Evolutionary conservation across 1,140 invertebrate species (phyloP).

Genomic region (Bombus huntii): DNA sequence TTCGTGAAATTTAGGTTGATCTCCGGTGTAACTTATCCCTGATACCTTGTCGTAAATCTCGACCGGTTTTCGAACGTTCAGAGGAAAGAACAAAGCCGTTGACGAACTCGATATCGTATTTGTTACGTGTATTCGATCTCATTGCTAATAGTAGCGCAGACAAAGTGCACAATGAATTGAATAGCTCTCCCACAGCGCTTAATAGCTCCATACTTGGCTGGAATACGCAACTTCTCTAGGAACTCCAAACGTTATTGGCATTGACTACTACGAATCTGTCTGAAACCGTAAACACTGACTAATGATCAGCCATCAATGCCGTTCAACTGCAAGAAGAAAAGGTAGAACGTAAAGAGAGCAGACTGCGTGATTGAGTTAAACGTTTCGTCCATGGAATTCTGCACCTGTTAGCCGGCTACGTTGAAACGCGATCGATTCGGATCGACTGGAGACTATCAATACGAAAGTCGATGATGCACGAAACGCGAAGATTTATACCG

Average conservation of each 20-base stretch:
- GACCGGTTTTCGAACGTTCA: background rate
- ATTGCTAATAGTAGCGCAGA: background rate
- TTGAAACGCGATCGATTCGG: background rate
- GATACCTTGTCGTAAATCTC: background rate
- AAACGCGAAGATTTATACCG: slow-evolving; percentile 34
- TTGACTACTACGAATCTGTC: too few species aligned
- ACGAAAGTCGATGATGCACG: slow-evolving; percentile 11
- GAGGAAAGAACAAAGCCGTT: background rate
- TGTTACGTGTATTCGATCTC: background rate
- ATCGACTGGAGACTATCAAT: background rate
- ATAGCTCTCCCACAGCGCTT: background rate
- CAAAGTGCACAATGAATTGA: background rate
- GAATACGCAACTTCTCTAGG: too few species aligned
- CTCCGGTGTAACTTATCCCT: background rate
- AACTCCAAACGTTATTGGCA: too few species aligned
- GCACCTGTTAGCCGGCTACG: slow-evolving; percentile 27
- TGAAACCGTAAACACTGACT: too few species aligned
- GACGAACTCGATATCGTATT: background rate
- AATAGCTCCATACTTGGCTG: background rate
- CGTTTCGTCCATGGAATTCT: too few species aligned
- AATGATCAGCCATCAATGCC: background rate
- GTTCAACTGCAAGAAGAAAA: background rate
- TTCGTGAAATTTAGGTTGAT: slow-evolving; percentile 7
- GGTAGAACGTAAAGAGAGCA: background rate
- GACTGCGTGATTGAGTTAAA: too few species aligned